Evolutionary conservation across 2,797 vertebrate species (phyloP), one percentile per base, ranked within the genome.

Genomic region (Danio choprae): DNA sequence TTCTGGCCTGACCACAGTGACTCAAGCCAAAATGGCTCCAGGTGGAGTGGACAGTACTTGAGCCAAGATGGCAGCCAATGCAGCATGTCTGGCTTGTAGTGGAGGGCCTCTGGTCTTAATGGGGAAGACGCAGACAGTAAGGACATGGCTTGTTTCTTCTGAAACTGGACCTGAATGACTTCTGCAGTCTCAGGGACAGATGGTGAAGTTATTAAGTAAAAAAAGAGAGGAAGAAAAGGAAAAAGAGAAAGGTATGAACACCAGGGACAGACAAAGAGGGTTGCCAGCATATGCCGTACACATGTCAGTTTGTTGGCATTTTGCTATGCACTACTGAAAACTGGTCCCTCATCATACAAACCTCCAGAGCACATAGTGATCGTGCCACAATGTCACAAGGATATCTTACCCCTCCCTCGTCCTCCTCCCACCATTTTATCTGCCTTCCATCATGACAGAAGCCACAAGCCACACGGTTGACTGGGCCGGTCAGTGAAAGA

Each of bases 1-100:
- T 81, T 62, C 62, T 80, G 58, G 59, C 77, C 74, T 80, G 70
- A 82, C 75, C 76, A 59, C 56, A 70, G 38, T 62, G 60, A 62
- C 59, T 15, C 3, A 62, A 82, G 82, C 84, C 84, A 86, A 81
- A 84, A 84, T 77, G 80, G 65, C 81, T 86, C 83, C 83, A 86
- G 83, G 83, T 86, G 81, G 81, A 81, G 81, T 81, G 80, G 77
- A 74, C 70, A 73, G 82, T 68, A 77, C 44, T 65, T 72, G 70
- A 84, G 83, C 85, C 83, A 86, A 86, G 43, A 84, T 75, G 81
- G 85, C 77, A 79, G 65, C 77, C 53, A 60, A 76, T 75, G 76
- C 81, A 77, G 82, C 72, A 80, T 77, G 77, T 80, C 83, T 86
- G 80, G 80, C 74, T 75, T 56, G 50, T 72, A 79, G 65, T 46